Evolutionary conservation across 2,113 vertebrate species (phyloP), one percentile per base, ranked within the genome.

Genomic region (Phyllopteryx taeniolatus): DNA sequence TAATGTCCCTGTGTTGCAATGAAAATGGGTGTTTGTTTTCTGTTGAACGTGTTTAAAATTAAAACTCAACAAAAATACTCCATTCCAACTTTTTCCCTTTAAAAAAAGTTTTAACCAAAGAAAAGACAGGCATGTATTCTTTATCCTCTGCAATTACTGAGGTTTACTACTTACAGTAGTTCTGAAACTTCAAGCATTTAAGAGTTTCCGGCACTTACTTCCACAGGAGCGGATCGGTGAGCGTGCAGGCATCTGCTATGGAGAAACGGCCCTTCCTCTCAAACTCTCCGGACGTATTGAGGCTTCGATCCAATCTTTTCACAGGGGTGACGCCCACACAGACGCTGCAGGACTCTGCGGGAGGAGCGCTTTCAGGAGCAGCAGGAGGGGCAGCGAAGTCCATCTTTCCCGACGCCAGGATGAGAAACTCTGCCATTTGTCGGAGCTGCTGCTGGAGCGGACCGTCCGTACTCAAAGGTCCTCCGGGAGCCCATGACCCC

Each of bases 361-460:
- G 71, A 66, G 76, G 27, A 42, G 72, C 64, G 49, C 47, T 43
- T 14, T 54, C n/a, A 5, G 60, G 44, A 15, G 66, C 17, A 2
- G 59, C 1, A 8, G 71, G 43, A 10, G 71, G 64, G n/a, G n/a
- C 42, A 43, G n/a, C 14, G 14, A 66, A 47, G 1, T 54, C 69
- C 70, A 92, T 77, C 44, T 88, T 92, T 71, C 87, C 86, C 0
- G 84, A 91, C 0, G 84, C 90, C 33, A 88, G 68, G 10, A 92
- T 78, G 62, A 94, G 88, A 51, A 92, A 84, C 51, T 93, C 91
- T 0, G 87, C 91, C 91, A 94, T 92, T 72, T 92, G 90, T 22
- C 78, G 79, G 27, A 94, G 90, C 70, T 93, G 92, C 75, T 91
- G 89, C 76, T 94, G 90, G 17, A 93, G 87, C 9, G 90, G 85